Evolutionary conservation across 1,140 invertebrate species (phyloP).

Genomic region (Drosophila micromelanica): DNA sequence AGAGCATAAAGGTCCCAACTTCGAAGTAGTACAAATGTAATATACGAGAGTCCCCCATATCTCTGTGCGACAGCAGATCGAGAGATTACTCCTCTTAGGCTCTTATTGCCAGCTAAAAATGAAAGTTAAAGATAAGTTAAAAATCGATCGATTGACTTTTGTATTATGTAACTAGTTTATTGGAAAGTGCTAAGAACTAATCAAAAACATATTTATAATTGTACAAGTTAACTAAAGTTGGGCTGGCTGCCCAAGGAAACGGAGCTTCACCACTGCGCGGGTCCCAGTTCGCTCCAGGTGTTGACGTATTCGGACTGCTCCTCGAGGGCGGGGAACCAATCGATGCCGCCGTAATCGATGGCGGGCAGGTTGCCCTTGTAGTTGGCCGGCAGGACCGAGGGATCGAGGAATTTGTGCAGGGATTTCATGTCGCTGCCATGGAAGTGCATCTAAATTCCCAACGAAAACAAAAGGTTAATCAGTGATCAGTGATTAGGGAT

Average conservation of each 20-base stretch:
- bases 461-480: background rate
- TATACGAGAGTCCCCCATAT: too few species aligned
- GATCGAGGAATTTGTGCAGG: conserved; percentile 90
- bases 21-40: too few species aligned
- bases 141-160: conserved; percentile 4
- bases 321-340: conserved; percentile 90
- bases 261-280: conserved; percentile 84
- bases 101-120: too few species aligned
- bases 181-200: conserved; percentile 67
- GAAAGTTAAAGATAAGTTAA: too few species aligned
- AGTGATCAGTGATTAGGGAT: too few species aligned
- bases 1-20: too few species aligned
- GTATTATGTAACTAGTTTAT: conserved; percentile 72
- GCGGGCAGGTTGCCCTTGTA: conserved; percentile 89
- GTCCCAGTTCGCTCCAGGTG: conserved; percentile 88
- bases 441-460: conserved; percentile 89
- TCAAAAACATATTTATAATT: conserved; percentile 50
- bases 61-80: too few species aligned
- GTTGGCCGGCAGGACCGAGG: conserved; percentile 88
- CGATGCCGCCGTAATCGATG: conserved; percentile 89
- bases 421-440: conserved; percentile 90
- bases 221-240: conserved; percentile 55
- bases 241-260: conserved; percentile 21
- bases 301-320: conserved; percentile 87
- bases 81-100: too few species aligned